Base-by-base conservation (phyloP, 2,797 vertebrate species). In the Rhadinocentrus ornatus region DNA sequence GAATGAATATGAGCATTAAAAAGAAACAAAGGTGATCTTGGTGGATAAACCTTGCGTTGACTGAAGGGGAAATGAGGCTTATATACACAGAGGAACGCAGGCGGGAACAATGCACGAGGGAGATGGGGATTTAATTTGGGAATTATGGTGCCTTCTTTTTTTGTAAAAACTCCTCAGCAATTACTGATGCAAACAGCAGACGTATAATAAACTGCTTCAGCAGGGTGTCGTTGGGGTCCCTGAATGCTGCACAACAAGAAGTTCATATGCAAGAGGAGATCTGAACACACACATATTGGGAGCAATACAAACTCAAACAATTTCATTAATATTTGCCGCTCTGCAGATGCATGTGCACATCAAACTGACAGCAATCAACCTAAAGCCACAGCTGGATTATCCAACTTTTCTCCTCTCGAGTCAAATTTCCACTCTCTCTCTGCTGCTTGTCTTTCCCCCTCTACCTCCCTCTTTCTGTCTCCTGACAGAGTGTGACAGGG, bases 401-500 rank as follows among this genome's bases (percentile, higher is more conserved):
- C 84, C 78, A 88, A 85, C 81, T 88, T 79, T 72, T 86, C 69
- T 64, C 62, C 56, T 76, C 60, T 62, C 66, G 73, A 72, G 73
- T 78, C 73, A 87, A 74, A 83, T 83, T 71, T 60, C 48, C 75
- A 20, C 41, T 56, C 44, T 10, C 67, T 12, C 39, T n/a, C 66
- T 20, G 37, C 48, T 20, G 29, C 29, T 26, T 53, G 26, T 22
- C 53, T 22, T 2, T 62, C 41, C 62, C 20, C 53, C 5, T n/a
- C 32, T 6, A 1, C 24, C 53, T 34, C 62, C 71, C 35, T 57
- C 72, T 56, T 26, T 70, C 82, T 71, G 82, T 77, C 77, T 87
- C 87, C 86, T 92, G 91, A 90, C 92, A 91, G 83, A 83, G 80
- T 83, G 91, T 93, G 91, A 92, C 91, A 90, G 82, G 89, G 88